Base-by-base conservation (phyloP, 1,140 invertebrate genomes). In the Macrocentrus cingulum region DNA sequence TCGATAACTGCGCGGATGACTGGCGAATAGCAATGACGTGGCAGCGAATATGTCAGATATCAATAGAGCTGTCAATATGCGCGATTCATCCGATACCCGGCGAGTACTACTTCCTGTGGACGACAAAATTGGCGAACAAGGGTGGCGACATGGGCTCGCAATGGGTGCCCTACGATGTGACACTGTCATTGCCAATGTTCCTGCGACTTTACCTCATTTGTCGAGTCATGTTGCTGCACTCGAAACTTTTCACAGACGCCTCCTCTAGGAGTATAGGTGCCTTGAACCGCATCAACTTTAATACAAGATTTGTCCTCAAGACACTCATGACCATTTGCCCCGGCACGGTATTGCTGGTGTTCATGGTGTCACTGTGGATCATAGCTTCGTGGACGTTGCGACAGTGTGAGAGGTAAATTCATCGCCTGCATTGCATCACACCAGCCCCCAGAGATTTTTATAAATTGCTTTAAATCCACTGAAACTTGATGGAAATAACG, bases 251-350 rank as follows among this genome's bases (percentile, higher is more conserved):
- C 83, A 99, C 97, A 39, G 97, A 99, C 82, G 95, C 96, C 61
- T 97, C 94, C 44, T 95, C 92, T 48, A 84, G 90, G 72, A 91
- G 89, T 81, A 92, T 92, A 83, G 96, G 96, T 72, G 97, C 97
- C 70, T 87, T 99, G 71, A 99, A 99, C 87, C 88, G 97, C 72
- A 99, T 99, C 80, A 99, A 98, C 83, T 99, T 99, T 85, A 98
- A 99, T 83, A 99, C 97, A 70, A 87, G 89, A 82, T 99, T 99
- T 83, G 97, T 99, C 70, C 86, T 99, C 70, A 99, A 99, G 84
- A 99, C 97, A 44, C 83, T 99, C 65, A 99, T 99, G 97, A 99
- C 97, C 72, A 98, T 99, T 74, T 99, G 96, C 81, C 98, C 98
- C 19, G 98, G 97, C 64, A 99, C 96, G 44, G 95, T 99, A 56